These are phyloP conservation scores for Pogonognathellus flavescens DNA, from an alignment of 1,140 invertebrate genomes.

Conservation along the genomic window DNA sequence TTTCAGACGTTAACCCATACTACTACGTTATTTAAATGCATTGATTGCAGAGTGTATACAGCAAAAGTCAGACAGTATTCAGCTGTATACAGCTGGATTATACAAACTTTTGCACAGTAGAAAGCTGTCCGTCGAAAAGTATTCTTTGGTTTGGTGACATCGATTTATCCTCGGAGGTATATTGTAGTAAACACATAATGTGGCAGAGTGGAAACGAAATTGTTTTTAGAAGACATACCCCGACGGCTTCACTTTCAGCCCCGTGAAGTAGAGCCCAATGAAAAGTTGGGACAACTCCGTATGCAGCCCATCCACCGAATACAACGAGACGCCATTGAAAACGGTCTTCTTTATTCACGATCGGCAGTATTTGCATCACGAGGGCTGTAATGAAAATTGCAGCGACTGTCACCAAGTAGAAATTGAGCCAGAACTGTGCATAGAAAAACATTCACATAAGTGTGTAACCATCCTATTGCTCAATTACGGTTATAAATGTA, in stretches of 20 bases:
- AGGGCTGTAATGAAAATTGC: slow-evolving; percentile 85
- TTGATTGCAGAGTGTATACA: too few species aligned
- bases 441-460: slow-evolving; percentile 33
- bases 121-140: too few species aligned
- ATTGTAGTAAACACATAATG: background rate
- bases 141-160: too few species aligned
- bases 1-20: too few species aligned
- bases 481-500: too few species aligned
- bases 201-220: background rate
- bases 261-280: slow-evolving; percentile 93
- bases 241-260: slow-evolving; percentile 71
- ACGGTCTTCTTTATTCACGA: slow-evolving; percentile 68
- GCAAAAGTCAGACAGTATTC: too few species aligned
- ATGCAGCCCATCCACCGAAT: slow-evolving; percentile 80
- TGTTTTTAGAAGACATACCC: slow-evolving; percentile 1
- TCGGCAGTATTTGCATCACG: slow-evolving; percentile 79
- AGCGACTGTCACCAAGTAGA: slow-evolving; percentile 86
- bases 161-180: background rate
- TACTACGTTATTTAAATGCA: too few species aligned
- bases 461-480: background rate
- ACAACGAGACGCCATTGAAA: slow-evolving; percentile 62
- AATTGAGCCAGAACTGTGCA: slow-evolving; percentile 80
- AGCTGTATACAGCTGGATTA: too few species aligned
- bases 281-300: slow-evolving; percentile 89
- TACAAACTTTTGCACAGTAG: too few species aligned